Conservation (phyloP, 2,113 vertebrate species). For the Hiodon alosoides region DNA sequence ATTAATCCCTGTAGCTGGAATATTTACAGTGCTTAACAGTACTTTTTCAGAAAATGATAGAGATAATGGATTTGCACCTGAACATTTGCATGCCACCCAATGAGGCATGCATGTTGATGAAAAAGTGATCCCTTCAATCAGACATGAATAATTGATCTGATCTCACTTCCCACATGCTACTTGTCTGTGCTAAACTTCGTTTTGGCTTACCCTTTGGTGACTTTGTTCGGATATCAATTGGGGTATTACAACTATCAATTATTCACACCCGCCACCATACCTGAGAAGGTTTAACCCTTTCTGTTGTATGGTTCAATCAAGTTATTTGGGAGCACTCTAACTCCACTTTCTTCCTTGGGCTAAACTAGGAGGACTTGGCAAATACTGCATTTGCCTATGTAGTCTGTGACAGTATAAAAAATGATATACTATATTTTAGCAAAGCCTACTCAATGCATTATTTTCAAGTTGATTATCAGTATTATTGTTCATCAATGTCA, state of each 20-base stretch:
- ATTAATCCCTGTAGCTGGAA: no score
- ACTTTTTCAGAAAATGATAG: neutral
- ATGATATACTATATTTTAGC: no score
- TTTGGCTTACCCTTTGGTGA: slow-evolving; percentile 63
- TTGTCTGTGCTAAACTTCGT: slow-evolving; percentile 56
- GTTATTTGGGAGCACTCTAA: neutral
- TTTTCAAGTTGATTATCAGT: no score
- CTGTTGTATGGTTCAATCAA: neutral
- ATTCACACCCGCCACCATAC: slow-evolving; percentile 46
- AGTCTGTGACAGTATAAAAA: no score
- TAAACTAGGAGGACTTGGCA: no score
- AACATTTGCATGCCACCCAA: neutral
- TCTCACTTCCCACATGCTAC: slow-evolving; percentile 68
- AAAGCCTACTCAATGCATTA: no score
- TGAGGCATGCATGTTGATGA: slow-evolving; percentile 31
- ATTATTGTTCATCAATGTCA: no score
- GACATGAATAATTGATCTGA: slow-evolving; percentile 71
- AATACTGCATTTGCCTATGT: no score
- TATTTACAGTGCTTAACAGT: no score
- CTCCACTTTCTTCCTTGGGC: slow-evolving; percentile 34
- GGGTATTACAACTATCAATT: slow-evolving; percentile 57
- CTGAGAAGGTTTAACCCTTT: slow-evolving; percentile 23
- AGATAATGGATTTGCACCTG: neutral
- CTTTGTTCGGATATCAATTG: slow-evolving; percentile 63
- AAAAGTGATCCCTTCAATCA: slow-evolving; percentile 62